Percentiles rank a stretch among this genome's conserved stretches.
Conservation (phyloP, 2,113 vertebrate genomes). For the human region GRCh38 chr6:14230501-14231000, state of each 20-base stretch:
- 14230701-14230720: background rate
- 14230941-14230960: background rate
- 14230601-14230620: background rate
- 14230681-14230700: background rate
- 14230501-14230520: background rate
- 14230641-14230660: too few relatives aligned
- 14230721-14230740: background rate
- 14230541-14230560: background rate
- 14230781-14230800: background rate
- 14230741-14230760: background rate
- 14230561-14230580: background rate
- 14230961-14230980: background rate
- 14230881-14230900: background rate
- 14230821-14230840: too few relatives aligned
- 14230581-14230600: background rate
- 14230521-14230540: background rate
- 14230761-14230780: background rate
- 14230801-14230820: background rate
- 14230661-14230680: background rate
- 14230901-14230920: background rate
- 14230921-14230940: background rate
- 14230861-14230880: background rate
- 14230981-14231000: background rate
- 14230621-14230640: accelerated
- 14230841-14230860: background rate